Percentiles rank a stretch among this genome's conserved stretches.
Evolutionary conservation across 1,140 invertebrate species (phyloP).

Genomic region (Psix sp.): DNA sequence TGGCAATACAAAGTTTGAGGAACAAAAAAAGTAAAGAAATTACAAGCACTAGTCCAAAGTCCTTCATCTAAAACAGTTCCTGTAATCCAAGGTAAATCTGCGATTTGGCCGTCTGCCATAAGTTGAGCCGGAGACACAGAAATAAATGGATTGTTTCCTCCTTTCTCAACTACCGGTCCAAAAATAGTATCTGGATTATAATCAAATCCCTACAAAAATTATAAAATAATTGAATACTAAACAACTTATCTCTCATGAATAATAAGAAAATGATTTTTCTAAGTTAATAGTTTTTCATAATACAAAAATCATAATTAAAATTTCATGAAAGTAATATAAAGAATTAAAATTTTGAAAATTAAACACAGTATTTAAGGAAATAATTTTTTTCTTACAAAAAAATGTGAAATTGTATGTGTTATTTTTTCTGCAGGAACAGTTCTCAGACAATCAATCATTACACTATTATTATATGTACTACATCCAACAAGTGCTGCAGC

Average conservation of each 20-base stretch:
- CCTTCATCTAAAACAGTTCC: slow-evolving; percentile 13
- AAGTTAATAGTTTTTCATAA: no score
- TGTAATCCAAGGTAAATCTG: slow-evolving; percentile 26
- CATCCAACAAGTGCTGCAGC: slow-evolving; percentile 82
- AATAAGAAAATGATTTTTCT: no score
- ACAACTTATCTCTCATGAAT: no score
- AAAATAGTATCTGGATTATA: slow-evolving; percentile 10
- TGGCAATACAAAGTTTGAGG: no score
- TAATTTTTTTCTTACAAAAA: no score
- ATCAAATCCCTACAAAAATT: no score
- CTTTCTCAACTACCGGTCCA: slow-evolving; percentile 33
- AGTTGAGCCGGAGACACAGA: slow-evolving; percentile 3
- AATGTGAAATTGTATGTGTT: no score
- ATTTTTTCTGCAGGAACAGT: slow-evolving; percentile 74
- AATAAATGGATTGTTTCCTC: slow-evolving; percentile 8
- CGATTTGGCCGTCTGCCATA: slow-evolving; percentile 10
- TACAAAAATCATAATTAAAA: no score
- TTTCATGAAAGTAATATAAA: no score
- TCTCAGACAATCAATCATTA: slow-evolving; percentile 82
- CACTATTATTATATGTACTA: slow-evolving; percentile 73
- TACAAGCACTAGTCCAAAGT: slow-evolving; percentile 26
- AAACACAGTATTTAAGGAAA: no score
- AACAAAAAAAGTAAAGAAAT: background rate
- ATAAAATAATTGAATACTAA: no score
- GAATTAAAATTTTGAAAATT: no score